phyloP scores from a whole-genome alignment of 2,888 invertebrate genomes.

The Rutpela maculata region DNA sequence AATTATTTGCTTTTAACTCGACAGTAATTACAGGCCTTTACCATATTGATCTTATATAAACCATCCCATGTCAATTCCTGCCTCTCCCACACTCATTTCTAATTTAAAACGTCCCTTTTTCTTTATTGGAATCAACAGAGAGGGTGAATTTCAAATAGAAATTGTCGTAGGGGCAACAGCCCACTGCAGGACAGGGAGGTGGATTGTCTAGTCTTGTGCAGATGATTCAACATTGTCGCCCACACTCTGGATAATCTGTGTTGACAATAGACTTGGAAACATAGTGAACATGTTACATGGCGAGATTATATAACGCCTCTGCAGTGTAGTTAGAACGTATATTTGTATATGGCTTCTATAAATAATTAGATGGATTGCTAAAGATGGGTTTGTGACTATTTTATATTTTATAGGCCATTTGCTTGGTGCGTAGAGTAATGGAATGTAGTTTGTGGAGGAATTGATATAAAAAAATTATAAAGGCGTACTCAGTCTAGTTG shows the following conservation, averaged over 20 bases:
- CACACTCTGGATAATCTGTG: background rate
- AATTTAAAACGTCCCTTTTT: slow-evolving; percentile 19
- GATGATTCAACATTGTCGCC: slow-evolving; percentile 2
- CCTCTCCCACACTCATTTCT: background rate
- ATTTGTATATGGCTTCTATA: too few species aligned
- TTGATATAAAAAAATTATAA: too few species aligned
- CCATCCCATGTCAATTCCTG: background rate
- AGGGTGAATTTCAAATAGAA: slow-evolving; percentile 21
- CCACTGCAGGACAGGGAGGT: background rate
- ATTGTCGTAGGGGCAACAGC: background rate
- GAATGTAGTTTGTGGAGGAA: too few species aligned
- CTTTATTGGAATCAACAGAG: slow-evolving; percentile 21
- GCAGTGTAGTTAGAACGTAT: background rate
- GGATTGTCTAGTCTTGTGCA: background rate
- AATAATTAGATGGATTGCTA: too few species aligned
- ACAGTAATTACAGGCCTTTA: background rate
- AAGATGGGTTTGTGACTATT: too few species aligned
- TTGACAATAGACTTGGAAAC: background rate
- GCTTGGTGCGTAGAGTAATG: too few species aligned
- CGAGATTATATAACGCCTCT: background rate
- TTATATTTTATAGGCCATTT: too few species aligned
- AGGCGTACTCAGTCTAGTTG: too few species aligned
- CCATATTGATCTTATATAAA: background rate
- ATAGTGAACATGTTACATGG: background rate
- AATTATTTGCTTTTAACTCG: background rate